phyloP scores from a whole-genome alignment of 2,797 vertebrate genomes.

The Rhinatrema bivittatum region DNA sequence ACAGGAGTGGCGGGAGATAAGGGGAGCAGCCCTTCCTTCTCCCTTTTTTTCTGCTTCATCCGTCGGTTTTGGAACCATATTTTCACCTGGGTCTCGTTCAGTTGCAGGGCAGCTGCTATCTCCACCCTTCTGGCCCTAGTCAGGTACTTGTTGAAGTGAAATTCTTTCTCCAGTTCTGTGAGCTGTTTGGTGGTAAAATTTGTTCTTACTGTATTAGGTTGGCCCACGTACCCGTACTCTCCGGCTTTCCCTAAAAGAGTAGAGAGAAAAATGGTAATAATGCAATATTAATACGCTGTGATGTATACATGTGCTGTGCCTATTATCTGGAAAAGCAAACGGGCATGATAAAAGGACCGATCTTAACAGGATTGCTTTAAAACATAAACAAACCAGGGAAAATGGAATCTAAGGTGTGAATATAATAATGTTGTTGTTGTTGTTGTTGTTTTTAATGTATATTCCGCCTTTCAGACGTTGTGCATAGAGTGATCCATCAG shows the following conservation, averaged over 20 bases:
- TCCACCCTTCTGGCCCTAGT: constrained; percentile 89
- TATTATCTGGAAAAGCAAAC: too few relatives aligned
- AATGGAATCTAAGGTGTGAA: too few relatives aligned
- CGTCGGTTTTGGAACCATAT: constrained; percentile 98
- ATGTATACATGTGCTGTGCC: too few relatives aligned
- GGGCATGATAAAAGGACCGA: too few relatives aligned
- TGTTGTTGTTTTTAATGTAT: too few relatives aligned
- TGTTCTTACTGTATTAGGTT: constrained; percentile 87
- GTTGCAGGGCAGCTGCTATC: constrained; percentile 87
- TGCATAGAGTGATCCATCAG: too few relatives aligned
- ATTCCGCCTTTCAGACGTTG: too few relatives aligned
- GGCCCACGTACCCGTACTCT: constrained; percentile 85
- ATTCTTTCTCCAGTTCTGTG: constrained; percentile 95
- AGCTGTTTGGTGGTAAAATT: constrained; percentile 97
- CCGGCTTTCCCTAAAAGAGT: constrained; percentile 74
- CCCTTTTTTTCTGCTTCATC: constrained; percentile 98
- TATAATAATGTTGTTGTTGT: too few relatives aligned
- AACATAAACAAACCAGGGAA: too few relatives aligned
- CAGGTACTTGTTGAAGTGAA: constrained; percentile 98
- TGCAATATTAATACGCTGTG: too few relatives aligned
- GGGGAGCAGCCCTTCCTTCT: constrained; percentile 85
- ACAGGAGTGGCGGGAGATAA: constrained; percentile 57
- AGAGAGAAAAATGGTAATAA: too few relatives aligned
- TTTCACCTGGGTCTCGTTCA: constrained; percentile 98
- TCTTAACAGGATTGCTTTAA: too few relatives aligned